A percentile compares a stretch with the other conserved stretches of the same genome.
phyloP scores from a whole-genome alignment of 2,888 invertebrate genomes.

The Tenthredo distinguenda region DNA sequence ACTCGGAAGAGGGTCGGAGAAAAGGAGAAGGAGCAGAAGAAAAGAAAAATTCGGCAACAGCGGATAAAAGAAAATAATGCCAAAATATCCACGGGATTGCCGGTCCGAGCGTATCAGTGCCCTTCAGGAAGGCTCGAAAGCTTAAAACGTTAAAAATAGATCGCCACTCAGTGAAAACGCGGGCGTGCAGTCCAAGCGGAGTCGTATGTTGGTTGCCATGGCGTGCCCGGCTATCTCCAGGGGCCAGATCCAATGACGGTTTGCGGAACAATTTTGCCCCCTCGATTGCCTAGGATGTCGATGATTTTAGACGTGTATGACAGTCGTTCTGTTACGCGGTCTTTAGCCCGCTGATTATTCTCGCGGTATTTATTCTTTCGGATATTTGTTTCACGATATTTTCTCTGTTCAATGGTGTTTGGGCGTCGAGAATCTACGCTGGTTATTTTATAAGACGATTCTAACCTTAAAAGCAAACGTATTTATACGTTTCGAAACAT shows the following conservation, averaged over 20 bases:
- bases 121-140: conserved; percentile 40
- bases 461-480: conserved; percentile 4
- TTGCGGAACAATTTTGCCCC: background rate
- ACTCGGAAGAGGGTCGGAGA: too few relatives aligned
- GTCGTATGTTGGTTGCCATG: conserved; percentile 51
- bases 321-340: background rate
- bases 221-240: conserved; percentile 48
- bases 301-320: background rate
- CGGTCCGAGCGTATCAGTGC: conserved; percentile 12
- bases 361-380: background rate
- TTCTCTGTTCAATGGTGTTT: background rate
- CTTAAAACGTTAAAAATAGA: conserved; percentile 49
- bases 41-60: background rate
- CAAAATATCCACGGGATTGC: background rate
- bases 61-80: background rate
- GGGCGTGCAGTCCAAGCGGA: conserved; percentile 42
- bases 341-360: background rate
- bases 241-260: conserved; percentile 42
- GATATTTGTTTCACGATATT: background rate
- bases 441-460: background rate
- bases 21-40: background rate
- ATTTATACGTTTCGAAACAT: background rate
- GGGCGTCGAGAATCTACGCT: background rate
- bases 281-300: background rate
- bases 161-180: conserved; percentile 43